phyloP scores from a whole-genome alignment of 2,888 invertebrate species.

The Tanypteryx hageni region DNA sequence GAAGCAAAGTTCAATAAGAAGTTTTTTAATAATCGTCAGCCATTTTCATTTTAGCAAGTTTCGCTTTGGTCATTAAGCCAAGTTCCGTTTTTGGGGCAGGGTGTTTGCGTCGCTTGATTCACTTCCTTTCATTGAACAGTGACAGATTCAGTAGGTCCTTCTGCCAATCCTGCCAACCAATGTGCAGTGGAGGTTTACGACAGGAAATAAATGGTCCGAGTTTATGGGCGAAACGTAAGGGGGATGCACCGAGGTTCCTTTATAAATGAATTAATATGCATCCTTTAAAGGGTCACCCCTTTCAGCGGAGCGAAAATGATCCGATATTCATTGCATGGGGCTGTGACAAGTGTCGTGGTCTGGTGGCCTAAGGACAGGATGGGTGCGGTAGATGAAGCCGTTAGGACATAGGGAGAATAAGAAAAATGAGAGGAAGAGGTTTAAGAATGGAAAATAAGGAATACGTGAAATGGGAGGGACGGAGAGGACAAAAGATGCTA shows the following conservation, averaged over 20 bases:
- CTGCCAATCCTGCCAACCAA: background rate
- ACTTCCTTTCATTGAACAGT: background rate
- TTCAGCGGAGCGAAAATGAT: constrained; percentile 41
- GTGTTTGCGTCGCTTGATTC: background rate
- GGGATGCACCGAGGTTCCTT: constrained; percentile 26
- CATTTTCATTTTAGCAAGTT: no score
- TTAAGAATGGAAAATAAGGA: background rate
- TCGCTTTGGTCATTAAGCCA: no score
- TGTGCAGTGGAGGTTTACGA: background rate
- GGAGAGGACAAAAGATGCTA: background rate
- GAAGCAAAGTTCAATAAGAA: no score
- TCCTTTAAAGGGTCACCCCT: constrained; percentile 38
- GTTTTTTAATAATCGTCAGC: no score
- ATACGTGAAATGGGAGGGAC: background rate
- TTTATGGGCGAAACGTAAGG: background rate
- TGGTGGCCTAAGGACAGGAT: background rate
- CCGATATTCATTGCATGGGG: constrained; percentile 41
- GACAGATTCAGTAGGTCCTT: background rate
- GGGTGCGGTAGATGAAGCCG: no score
- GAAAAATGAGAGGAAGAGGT: background rate
- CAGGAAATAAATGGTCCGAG: constrained; percentile 42
- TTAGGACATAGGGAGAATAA: background rate
- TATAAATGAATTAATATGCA: constrained; percentile 49
- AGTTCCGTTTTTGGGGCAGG: no score
- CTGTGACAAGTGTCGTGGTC: constrained; percentile 55